Evolutionary conservation across 2,888 invertebrate genomes (phyloP).

Genomic region (Rhingia rostrata): DNA sequence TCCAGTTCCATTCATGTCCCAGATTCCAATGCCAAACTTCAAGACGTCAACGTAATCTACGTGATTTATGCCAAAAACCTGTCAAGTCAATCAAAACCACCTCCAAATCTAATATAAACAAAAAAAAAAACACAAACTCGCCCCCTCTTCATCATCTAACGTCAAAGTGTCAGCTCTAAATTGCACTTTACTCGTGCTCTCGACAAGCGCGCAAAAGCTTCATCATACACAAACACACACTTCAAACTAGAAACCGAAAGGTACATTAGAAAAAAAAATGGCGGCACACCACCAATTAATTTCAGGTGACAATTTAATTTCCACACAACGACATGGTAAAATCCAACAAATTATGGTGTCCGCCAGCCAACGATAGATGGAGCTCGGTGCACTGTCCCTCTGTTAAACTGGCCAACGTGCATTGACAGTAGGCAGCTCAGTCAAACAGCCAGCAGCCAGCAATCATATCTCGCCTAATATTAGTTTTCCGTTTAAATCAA

Average conservation of each 20-base stretch:
- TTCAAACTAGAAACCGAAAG: slow-evolving; percentile 17
- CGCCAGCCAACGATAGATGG: slow-evolving; percentile 47
- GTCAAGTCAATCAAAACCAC: slow-evolving; percentile 66
- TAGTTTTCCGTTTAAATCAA: slow-evolving; percentile 73
- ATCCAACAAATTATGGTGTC: slow-evolving; percentile 68
- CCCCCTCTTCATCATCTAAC: slow-evolving; percentile 43
- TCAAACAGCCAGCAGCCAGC: slow-evolving; percentile 51
- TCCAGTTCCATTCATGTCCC: slow-evolving; percentile 54
- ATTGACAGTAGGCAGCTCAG: slow-evolving; percentile 47
- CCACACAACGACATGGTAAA: slow-evolving; percentile 71
- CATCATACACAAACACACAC: slow-evolving; percentile 36
- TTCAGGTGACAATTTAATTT: slow-evolving; percentile 82
- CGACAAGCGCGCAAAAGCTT: slow-evolving; percentile 20
- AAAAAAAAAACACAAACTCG: slow-evolving; percentile 14
- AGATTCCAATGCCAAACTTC: slow-evolving; percentile 62
- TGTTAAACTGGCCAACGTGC: slow-evolving; percentile 20
- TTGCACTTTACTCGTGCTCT: slow-evolving; percentile 32
- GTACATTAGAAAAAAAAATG: slow-evolving; percentile 7
- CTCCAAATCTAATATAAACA: slow-evolving; percentile 16
- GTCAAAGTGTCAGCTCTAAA: slow-evolving; percentile 58
- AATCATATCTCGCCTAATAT: slow-evolving; percentile 72
- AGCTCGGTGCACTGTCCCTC: slow-evolving; percentile 15
- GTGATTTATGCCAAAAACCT: slow-evolving; percentile 64
- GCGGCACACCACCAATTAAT: slow-evolving; percentile 78
- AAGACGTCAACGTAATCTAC: slow-evolving; percentile 60